These are phyloP conservation scores for Leptestheria dahalacensis DNA, from an alignment of 1,140 invertebrate genomes.

Conservation along the genomic window DNA sequence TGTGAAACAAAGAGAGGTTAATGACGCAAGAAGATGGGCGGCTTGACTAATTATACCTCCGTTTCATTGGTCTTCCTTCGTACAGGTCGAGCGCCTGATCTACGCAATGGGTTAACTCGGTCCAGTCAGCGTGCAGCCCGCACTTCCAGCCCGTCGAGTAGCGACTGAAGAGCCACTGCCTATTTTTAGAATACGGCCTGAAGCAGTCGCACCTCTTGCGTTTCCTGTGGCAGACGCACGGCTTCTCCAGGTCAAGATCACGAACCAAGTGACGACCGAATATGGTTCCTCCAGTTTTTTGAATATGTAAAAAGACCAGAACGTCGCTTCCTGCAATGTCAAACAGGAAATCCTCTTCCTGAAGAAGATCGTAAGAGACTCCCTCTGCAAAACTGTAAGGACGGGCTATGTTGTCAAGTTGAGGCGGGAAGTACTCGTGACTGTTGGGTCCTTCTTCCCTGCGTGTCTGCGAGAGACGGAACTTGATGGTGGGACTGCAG, in stretches of 20 bases:
- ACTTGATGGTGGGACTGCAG: not conserved
- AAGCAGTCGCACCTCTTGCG: conserved; percentile 84
- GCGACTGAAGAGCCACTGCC: conserved; percentile 94
- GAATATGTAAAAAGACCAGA: conserved; percentile 95
- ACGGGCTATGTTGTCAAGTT: not conserved
- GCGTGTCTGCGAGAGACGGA: not conserved
- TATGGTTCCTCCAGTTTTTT: conserved; percentile 81
- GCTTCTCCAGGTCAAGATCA: conserved; percentile 75
- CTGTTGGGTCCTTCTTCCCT: not conserved
- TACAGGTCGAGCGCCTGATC: conserved; percentile 71
- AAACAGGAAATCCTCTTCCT: conserved; percentile 71
- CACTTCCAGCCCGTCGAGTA: conserved; percentile 99
- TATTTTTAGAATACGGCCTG: conserved; percentile 61
- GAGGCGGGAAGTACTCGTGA: not conserved
- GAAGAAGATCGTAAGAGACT: conserved; percentile 61
- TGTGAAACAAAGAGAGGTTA: conserved; percentile 23
- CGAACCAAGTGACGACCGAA: conserved; percentile 88
- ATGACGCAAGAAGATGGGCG: not conserved
- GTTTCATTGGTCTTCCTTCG: conserved; percentile 58
- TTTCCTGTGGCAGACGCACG: conserved; percentile 70
- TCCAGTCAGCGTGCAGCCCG: conserved; percentile 96
- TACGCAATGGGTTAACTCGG: conserved; percentile 80
- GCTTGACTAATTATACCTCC: conserved; percentile 31
- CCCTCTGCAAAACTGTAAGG: conserved; percentile 26
- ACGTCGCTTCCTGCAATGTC: conserved; percentile 85